These are phyloP conservation scores for Apodemus sylvaticus DNA, from an alignment of 2,113 vertebrate species.

Conservation along the genomic window DNA sequence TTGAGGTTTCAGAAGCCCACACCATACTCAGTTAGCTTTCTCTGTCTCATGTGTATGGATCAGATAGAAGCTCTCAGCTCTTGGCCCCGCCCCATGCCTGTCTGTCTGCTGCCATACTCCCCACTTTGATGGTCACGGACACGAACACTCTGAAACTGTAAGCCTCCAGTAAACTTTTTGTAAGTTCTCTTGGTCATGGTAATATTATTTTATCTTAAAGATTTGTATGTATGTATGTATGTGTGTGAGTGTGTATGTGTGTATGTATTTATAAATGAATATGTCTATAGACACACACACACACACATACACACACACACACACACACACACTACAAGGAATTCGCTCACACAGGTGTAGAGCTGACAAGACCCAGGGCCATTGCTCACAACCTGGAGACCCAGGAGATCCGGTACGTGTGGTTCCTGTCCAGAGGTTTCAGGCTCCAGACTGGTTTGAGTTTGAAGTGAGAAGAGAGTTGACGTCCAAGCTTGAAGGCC, in stretches of 20 bases:
- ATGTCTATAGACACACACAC: neutral
- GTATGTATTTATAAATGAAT: neutral
- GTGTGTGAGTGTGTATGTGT: neutral
- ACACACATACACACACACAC: neutral
- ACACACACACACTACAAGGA: neutral
- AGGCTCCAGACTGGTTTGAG: neutral
- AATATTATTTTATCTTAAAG: too few relatives aligned
- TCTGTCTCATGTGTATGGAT: too few relatives aligned
- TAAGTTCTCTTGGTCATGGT: neutral
- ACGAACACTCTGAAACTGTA: neutral
- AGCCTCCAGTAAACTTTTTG: neutral
- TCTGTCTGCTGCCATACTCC: neutral
- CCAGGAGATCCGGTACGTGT: neutral
- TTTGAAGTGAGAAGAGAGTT: neutral
- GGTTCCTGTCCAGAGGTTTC: neutral
- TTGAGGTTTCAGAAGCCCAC: neutral
- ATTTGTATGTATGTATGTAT: neutral
- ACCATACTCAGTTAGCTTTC: neutral
- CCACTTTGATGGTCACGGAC: neutral
- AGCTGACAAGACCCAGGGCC: neutral
- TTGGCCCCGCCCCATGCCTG: neutral
- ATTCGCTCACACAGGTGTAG: neutral
- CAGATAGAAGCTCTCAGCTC: neutral
- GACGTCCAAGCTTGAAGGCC: neutral
- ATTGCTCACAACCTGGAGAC: neutral